These are phyloP conservation scores for Cinclus mexicanus DNA, from an alignment of 2,113 vertebrate genomes.

Conservation along the genomic window DNA sequence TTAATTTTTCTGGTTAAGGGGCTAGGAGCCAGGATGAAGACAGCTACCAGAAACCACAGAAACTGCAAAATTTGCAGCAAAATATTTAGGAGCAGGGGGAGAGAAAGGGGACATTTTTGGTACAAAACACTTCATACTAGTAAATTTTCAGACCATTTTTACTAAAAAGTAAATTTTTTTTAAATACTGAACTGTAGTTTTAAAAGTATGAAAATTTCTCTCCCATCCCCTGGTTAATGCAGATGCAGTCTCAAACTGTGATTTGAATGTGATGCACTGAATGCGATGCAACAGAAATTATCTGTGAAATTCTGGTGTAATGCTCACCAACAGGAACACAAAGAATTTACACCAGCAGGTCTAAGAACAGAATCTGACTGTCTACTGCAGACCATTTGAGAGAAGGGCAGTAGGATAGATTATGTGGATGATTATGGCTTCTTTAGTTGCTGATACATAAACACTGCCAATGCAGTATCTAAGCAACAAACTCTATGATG, in stretches of 20 bases:
- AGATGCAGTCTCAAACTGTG: background rate
- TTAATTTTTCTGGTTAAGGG: background rate
- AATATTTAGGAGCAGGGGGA: background rate
- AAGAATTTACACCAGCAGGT: background rate
- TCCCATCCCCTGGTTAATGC: background rate
- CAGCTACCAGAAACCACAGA: background rate
- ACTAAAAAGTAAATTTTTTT: background rate
- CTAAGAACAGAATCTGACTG: background rate
- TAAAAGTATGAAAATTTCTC: background rate
- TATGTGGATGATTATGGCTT: background rate
- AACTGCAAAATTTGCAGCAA: background rate
- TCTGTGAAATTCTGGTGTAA: background rate
- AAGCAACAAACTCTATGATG: background rate
- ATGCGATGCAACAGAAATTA: background rate
- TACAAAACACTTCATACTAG: background rate
- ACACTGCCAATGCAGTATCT: background rate
- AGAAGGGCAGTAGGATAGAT: background rate
- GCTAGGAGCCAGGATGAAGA: background rate
- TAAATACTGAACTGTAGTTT: background rate
- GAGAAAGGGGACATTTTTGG: background rate
- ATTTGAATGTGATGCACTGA: background rate
- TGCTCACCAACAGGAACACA: accelerated
- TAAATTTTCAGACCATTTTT: background rate
- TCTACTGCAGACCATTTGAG: background rate
- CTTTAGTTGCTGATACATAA: background rate